Percentiles rank a stretch among this genome's conserved stretches.
Evolutionary conservation across 2,113 vertebrate species (phyloP).

Genomic region (Pipra filicauda): DNA sequence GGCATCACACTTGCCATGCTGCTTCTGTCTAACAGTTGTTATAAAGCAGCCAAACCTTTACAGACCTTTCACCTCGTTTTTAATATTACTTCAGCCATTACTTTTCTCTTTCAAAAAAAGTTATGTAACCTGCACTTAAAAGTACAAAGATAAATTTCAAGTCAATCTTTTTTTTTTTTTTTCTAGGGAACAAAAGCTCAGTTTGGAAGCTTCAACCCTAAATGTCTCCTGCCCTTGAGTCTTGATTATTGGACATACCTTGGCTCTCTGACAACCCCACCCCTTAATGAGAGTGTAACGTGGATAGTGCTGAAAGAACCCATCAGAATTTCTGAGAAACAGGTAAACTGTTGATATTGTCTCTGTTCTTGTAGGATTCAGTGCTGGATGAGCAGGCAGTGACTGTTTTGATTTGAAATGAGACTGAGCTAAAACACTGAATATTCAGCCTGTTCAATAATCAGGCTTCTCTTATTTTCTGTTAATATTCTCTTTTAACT

Average conservation of each 20-base stretch:
- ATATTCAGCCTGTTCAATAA: neutral
- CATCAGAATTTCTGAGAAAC: slow-evolving; percentile 88
- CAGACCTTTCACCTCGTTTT: neutral
- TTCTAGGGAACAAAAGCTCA: slow-evolving; percentile 83
- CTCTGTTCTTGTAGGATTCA: neutral
- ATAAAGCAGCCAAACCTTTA: neutral
- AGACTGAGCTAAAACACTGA: neutral
- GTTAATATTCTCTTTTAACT: neutral
- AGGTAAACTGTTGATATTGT: slow-evolving; percentile 74
- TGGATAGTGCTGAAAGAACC: slow-evolving; percentile 93
- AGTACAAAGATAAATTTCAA: neutral
- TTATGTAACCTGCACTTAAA: neutral
- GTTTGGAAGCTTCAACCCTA: slow-evolving; percentile 91
- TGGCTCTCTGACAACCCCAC: slow-evolving; percentile 93
- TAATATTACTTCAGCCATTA: neutral
- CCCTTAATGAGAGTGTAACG: slow-evolving; percentile 89
- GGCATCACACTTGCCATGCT: neutral
- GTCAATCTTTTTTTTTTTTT: neutral
- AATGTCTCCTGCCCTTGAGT: slow-evolving; percentile 88
- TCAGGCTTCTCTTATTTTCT: neutral
- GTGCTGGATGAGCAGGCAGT: neutral
- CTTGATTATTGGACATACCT: slow-evolving; percentile 94
- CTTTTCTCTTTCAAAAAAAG: neutral
- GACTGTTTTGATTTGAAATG: neutral
- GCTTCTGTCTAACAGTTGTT: neutral